Base-by-base conservation (phyloP, 2,797 vertebrate species). In the Myotis daubentonii region DNA sequence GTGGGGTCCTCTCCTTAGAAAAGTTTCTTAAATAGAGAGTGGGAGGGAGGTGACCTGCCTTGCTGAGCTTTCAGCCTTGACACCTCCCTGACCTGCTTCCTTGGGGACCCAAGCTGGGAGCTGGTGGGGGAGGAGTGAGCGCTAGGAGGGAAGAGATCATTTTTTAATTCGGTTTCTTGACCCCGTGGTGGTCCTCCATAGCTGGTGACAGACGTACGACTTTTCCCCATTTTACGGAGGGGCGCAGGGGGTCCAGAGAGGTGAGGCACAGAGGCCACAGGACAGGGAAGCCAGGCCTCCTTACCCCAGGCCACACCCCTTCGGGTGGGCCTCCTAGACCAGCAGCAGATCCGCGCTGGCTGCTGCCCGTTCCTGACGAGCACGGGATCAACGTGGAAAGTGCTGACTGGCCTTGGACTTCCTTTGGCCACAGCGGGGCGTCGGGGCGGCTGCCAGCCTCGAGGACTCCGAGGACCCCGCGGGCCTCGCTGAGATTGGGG, bases 401-500 rank as follows among this genome's bases (percentile, higher is more conserved):
- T 68, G 95, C 94, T 96, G 96, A 91, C 95, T 71, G 88, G 94
- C n/a, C 38, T 20, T 33, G 93, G 90, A 57, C 44, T 78, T 53
- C 79, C 53, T 88, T 41, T 0, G 87, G 65, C 68, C 76, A 41
- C 86, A 68, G 79, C 65, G 2, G 71, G 66, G 65, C n/a, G 4
- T 33, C 22, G 41, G 79, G 92, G 94, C 53, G 49, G 57, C 51
- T 6, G 2, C 78, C 20, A 0, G 41, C 76, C 65, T 25, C 5
- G 5, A 62, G 41, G 9, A 44, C 41, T 6, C 41, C 41, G 6
- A 1, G 60, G 51, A 60, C 28, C 16, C 30, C 22, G 68, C 17
- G 12, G 1, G 30, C 49, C 55, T 79, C 57, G 0, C 55, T 11
- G 49, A 74, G 86, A 75, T 20, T 51, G 7, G 23, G 28, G 66